phyloP scores from a whole-genome alignment of 2,113 vertebrate genomes.

The Brachyistius frenatus region DNA sequence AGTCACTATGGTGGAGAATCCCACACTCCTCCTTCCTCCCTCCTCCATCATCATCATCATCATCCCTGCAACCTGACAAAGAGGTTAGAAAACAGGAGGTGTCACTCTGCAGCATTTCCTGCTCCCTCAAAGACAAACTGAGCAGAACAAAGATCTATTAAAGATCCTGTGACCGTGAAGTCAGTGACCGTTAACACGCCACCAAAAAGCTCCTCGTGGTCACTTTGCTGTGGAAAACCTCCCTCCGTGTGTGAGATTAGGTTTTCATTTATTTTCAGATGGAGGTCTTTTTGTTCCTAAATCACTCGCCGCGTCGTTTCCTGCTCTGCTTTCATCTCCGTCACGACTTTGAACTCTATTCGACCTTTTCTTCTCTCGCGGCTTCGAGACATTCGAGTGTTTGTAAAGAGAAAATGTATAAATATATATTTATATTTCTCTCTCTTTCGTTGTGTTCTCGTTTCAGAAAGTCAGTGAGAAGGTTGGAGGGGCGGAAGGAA shows the following conservation, averaged over 20 bases:
- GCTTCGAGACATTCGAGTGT: background rate
- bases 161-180: background rate
- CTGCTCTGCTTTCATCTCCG: conserved; percentile 1
- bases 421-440: background rate
- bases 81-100: conserved; percentile 31
- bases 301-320: background rate
- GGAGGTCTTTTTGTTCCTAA: no score
- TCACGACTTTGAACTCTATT: background rate
- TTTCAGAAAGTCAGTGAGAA: conserved; percentile 96
- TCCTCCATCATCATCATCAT: background rate
- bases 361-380: background rate
- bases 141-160: background rate
- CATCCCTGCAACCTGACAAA: conserved; percentile 21
- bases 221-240: no score
- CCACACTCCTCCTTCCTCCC: background rate
- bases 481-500: conserved; percentile 95
- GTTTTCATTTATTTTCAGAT: no score
- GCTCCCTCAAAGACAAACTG: no score
- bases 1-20: conserved; percentile 50
- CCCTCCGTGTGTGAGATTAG: background rate
- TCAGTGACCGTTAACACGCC: no score
- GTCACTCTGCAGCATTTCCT: conserved; percentile 38
- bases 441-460: conserved; percentile 28
- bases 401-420: background rate
- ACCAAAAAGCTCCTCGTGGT: no score